Percentiles rank a stretch among this genome's conserved stretches.
Evolutionary conservation across 2,113 vertebrate genomes (phyloP).

Genomic region (Naja naja): DNA sequence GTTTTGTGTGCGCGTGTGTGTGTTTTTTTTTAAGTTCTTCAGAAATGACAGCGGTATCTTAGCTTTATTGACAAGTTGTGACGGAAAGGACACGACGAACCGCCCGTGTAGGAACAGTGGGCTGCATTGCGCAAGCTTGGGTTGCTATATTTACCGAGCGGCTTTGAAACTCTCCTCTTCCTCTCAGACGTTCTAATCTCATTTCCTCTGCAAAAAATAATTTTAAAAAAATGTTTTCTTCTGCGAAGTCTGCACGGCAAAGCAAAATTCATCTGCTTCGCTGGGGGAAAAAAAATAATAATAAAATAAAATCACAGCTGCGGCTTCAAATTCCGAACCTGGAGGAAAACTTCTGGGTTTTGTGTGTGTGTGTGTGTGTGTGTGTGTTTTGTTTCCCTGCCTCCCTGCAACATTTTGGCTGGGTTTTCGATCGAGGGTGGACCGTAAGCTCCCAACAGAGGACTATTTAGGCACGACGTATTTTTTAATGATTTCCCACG

Average conservation of each 20-base stretch:
- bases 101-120: background rate
- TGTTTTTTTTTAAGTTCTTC: background rate
- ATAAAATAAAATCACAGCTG: background rate
- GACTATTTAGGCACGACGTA: background rate
- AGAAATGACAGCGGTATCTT: background rate
- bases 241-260: slow-evolving; percentile 21
- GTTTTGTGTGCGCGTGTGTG: too few relatives aligned
- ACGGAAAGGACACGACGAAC: background rate
- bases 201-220: fast-evolving
- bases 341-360: background rate
- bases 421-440: slow-evolving; percentile 12
- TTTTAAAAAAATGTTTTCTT: background rate
- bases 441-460: background rate
- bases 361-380: too few relatives aligned
- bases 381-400: background rate
- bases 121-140: background rate
- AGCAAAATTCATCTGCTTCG: slow-evolving; percentile 36
- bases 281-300: background rate
- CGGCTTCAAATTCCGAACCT: slow-evolving; percentile 31
- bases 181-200: background rate
- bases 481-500: background rate
- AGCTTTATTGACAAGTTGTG: background rate
- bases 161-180: background rate
- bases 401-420: slow-evolving; percentile 25
- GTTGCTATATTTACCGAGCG: background rate